Evolutionary conservation across 2,113 vertebrate genomes (phyloP).

Genomic region (Progne subis): DNA sequence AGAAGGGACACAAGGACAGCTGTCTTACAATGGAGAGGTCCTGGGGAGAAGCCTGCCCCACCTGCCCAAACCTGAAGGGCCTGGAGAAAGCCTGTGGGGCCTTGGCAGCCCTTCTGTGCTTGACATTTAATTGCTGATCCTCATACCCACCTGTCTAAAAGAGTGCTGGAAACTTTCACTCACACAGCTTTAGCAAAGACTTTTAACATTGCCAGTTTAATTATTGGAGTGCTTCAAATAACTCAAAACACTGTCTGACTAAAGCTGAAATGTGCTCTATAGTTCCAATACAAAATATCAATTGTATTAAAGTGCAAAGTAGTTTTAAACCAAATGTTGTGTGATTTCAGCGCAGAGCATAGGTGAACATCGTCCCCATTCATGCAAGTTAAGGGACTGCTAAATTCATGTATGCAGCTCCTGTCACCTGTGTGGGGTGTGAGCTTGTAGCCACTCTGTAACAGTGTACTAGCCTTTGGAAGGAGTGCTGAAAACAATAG

Average conservation of each 20-base stretch:
- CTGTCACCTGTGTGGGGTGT: neutral
- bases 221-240: neutral
- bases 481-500: conserved; percentile 12
- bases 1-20: neutral
- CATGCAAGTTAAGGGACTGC: neutral
- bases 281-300: neutral
- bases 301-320: neutral
- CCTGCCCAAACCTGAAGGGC: neutral
- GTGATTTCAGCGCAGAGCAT: neutral
- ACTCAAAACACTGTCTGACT: neutral
- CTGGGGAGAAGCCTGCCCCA: neutral
- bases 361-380: neutral
- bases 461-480: neutral
- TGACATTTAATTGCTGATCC: neutral
- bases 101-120: neutral
- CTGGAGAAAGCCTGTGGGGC: neutral
- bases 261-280: neutral
- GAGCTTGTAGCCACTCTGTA: neutral
- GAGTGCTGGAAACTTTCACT: neutral
- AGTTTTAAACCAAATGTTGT: neutral
- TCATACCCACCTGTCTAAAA: neutral
- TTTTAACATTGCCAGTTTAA: neutral
- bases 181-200: neutral
- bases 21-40: neutral
- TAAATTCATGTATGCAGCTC: neutral